Evolutionary conservation across 2,888 invertebrate genomes (phyloP).

Genomic region (Apodemia duryi): DNA sequence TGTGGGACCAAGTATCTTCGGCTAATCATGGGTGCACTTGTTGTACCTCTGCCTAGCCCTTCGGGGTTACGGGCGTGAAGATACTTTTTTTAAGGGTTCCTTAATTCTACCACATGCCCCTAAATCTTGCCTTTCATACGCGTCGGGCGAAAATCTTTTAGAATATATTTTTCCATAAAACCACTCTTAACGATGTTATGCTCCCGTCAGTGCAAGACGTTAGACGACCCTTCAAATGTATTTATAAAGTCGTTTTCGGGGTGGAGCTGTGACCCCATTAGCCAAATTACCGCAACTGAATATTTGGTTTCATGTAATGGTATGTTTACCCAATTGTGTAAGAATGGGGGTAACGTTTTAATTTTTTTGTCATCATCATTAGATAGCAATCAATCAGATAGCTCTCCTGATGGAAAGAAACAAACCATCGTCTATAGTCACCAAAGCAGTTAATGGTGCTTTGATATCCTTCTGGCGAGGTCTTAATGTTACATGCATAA

Average conservation of each 20-base stretch:
- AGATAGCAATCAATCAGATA: too few relatives aligned
- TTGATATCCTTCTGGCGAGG: too few relatives aligned
- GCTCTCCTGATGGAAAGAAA: too few relatives aligned
- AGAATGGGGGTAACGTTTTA: neutral
- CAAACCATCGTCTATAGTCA: too few relatives aligned
- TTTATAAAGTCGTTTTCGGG: slow-evolving; percentile 26
- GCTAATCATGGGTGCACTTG: too few relatives aligned
- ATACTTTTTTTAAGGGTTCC: neutral
- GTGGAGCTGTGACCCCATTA: slow-evolving; percentile 36
- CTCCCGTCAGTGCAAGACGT: neutral
- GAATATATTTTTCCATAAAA: neutral
- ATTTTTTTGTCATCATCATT: too few relatives aligned
- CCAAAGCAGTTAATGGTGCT: too few relatives aligned
- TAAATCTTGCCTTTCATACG: slow-evolving; percentile 1
- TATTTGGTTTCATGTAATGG: slow-evolving; percentile 25
- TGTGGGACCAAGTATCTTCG: too few relatives aligned
- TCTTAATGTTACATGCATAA: too few relatives aligned
- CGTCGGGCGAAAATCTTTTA: neutral
- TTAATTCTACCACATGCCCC: neutral
- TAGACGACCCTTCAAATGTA: slow-evolving; percentile 1
- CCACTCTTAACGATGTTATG: slow-evolving; percentile 25
- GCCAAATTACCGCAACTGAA: slow-evolving; percentile 40
- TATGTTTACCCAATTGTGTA: neutral
- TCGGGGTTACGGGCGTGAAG: too few relatives aligned
- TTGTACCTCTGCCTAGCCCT: too few relatives aligned